Evolutionary conservation across 2,888 invertebrate genomes (phyloP), one percentile per base, ranked within the genome.

Genomic region (Abrostola tripartita): DNA sequence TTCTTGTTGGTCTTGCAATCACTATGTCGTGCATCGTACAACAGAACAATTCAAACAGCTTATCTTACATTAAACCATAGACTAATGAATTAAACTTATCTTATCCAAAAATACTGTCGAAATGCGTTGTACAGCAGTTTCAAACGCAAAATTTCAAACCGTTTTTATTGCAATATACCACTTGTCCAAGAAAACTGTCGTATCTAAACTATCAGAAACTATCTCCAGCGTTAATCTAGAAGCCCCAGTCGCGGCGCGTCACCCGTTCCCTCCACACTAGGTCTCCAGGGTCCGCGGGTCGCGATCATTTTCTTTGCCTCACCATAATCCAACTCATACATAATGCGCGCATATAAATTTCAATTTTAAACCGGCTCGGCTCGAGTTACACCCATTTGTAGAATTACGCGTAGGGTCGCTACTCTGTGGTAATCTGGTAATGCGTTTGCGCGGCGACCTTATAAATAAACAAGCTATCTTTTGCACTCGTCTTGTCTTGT

Each of bases 271-370:
- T 40, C 40, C 61, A 56, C 67, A 83, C 84, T 84, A 82, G 82
- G 73, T 79, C 85, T 78, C 85, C 56, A 24, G 84, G 79, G 81
- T 63, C 69, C 68, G 55, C 57, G 63, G 69, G 71, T 61, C 52
- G 40, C 71, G 77, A 79, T 81, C 78, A 74, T 78, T 77, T 82
- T 81, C 79, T 78, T 78, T 78, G 80, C 73, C 71, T 79, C 69
- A 61, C 82, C 74, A 81, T 91, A 91, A 90, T 89, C 89, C 88
- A 84, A 69, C 82, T 92, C 93, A 93, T 93, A 86, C 88, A 92
- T 93, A 91, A 94, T 94, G 92, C 90, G 88, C 85, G 89, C 90
- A 92, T 93, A 94, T 94, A 94, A 94, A 94, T 94, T 94, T 93
- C 93, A 94, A 94, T 94, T 93, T 93, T 93, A 93, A 93, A 92